phyloP scores from a whole-genome alignment of 2,797 vertebrate species.

The Mus spretus region DNA sequence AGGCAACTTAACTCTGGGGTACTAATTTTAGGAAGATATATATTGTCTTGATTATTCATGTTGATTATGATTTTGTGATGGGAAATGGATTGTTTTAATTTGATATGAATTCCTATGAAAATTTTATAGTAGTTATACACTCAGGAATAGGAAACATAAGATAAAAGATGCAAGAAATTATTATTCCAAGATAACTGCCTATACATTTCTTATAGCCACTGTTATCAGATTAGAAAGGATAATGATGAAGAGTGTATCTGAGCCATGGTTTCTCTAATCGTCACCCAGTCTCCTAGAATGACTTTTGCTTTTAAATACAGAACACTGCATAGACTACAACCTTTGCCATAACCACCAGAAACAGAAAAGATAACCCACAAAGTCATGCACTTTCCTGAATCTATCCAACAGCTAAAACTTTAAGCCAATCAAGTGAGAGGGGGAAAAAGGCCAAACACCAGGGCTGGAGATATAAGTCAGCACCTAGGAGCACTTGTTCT shows the following conservation, averaged over 20 bases:
- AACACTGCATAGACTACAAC: neutral
- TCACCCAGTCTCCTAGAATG: neutral
- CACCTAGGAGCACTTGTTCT: neutral
- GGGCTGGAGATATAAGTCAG: neutral
- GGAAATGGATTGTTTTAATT: neutral
- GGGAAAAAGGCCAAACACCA: neutral
- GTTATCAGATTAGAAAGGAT: neutral
- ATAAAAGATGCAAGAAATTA: neutral
- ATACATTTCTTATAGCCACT: neutral
- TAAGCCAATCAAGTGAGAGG: neutral
- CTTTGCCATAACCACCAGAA: neutral
- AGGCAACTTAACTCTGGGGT: neutral
- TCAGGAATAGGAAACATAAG: neutral
- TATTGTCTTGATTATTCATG: neutral
- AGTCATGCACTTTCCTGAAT: slow-evolving; percentile 9
- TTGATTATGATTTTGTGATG: neutral
- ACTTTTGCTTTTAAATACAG: neutral
- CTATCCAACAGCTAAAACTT: neutral
- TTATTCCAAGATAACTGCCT: neutral
- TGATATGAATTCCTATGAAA: neutral
- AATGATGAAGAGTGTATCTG: neutral
- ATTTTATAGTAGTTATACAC: neutral
- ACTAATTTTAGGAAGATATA: neutral
- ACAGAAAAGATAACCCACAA: neutral
- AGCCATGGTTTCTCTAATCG: neutral